Conservation (phyloP, 2,888 invertebrate genomes). For the Patella depressa region DNA sequence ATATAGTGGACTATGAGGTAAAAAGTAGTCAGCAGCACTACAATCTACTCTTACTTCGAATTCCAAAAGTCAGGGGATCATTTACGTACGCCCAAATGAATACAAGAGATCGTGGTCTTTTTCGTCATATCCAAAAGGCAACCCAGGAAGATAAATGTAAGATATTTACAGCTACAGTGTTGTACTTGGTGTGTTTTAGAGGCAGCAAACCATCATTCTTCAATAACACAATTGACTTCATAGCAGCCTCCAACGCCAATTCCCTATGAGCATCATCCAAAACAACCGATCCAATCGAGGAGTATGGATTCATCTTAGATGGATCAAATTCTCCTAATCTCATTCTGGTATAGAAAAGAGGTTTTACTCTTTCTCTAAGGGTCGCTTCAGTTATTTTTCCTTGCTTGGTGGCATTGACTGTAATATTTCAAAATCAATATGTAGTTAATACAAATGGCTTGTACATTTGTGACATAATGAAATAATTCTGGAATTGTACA, state of each 20-base stretch:
- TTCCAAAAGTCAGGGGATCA: too few relatives aligned
- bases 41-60: too few relatives aligned
- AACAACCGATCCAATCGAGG: slow-evolving; percentile 34
- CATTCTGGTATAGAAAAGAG: slow-evolving; percentile 36
- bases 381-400: slow-evolving; percentile 17
- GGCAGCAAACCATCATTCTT: slow-evolving; percentile 45
- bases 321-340: slow-evolving; percentile 41
- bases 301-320: slow-evolving; percentile 47
- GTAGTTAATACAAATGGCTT: too few relatives aligned
- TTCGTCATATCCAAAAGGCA: background rate
- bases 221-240: slow-evolving; percentile 46
- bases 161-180: slow-evolving; percentile 39
- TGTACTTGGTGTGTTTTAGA: slow-evolving; percentile 29
- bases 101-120: too few relatives aligned
- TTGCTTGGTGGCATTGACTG: slow-evolving; percentile 16
- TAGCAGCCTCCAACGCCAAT: slow-evolving; percentile 43
- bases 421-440: too few relatives aligned
- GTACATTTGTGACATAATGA: too few relatives aligned
- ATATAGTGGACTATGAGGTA: too few relatives aligned
- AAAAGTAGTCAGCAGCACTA: too few relatives aligned
- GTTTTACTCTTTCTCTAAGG: slow-evolving; percentile 24
- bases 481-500: too few relatives aligned
- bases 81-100: too few relatives aligned
- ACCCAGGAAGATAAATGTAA: background rate
- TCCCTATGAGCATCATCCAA: slow-evolving; percentile 44